phyloP scores from a whole-genome alignment of 2,888 invertebrate species.

The Yponomeuta plumbellus region DNA sequence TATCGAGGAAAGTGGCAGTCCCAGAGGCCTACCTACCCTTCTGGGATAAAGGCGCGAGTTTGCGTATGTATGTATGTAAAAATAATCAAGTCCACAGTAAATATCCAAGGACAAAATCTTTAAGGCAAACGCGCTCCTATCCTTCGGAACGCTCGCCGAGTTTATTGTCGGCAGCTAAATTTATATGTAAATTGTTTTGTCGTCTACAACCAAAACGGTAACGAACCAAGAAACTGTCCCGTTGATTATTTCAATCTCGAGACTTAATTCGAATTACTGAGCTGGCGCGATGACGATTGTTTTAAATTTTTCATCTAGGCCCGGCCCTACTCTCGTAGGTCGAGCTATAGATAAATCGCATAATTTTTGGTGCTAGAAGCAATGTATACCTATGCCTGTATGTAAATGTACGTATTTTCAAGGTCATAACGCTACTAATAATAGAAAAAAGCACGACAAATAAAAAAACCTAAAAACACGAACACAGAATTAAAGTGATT shows the following conservation, averaged over 20 bases:
- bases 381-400: too few relatives aligned
- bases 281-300: conserved; percentile 12
- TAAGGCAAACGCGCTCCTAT: background rate
- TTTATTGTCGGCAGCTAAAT: conserved; percentile 42
- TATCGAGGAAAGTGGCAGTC: too few relatives aligned
- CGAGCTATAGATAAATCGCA: too few relatives aligned
- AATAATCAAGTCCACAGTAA: background rate
- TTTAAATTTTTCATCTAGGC: conserved; percentile 20
- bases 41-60: too few relatives aligned
- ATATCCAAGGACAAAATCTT: background rate
- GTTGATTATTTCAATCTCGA: conserved; percentile 18
- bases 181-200: conserved; percentile 48
- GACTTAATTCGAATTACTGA: conserved; percentile 18
- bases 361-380: too few relatives aligned
- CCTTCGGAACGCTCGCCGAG: background rate
- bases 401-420: too few relatives aligned
- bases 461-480: too few relatives aligned
- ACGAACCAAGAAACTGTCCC: conserved; percentile 16
- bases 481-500: too few relatives aligned
- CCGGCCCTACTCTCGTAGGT: background rate
- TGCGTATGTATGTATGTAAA: too few relatives aligned
- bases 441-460: too few relatives aligned
- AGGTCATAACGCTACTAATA: too few relatives aligned
- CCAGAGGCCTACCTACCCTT: too few relatives aligned
- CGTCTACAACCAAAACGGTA: conserved; percentile 13